A percentile compares a stretch with the other conserved stretches of the same genome.
These are phyloP conservation scores for Crypturellus undulatus DNA, from an alignment of 2,113 vertebrate species.

Conservation along the genomic window DNA sequence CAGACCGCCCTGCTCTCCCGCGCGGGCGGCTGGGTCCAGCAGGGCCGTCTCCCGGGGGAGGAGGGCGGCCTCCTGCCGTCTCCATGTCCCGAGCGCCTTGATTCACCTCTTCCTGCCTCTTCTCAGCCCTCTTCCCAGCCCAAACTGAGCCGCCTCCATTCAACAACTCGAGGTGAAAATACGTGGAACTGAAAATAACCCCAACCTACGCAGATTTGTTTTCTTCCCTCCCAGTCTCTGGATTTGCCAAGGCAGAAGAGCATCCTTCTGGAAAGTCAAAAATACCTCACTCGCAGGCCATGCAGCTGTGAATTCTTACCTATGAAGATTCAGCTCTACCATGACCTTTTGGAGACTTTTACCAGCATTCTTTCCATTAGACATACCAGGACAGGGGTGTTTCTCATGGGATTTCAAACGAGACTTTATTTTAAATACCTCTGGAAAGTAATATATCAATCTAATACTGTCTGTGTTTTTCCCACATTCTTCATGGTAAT, in stretches of 20 bases:
- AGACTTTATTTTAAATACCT: slow-evolving; percentile 43
- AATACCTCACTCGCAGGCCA: neutral
- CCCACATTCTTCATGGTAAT: slow-evolving; percentile 13
- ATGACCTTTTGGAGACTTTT: neutral
- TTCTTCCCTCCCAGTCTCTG: neutral
- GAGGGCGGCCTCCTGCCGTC: neutral
- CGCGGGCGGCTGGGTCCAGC: neutral
- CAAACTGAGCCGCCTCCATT: neutral
- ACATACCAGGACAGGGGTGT: neutral
- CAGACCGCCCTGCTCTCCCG: neutral
- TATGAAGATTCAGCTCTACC: neutral
- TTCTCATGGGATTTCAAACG: slow-evolving; percentile 7
- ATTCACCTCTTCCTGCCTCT: neutral
- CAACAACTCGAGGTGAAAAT: neutral
- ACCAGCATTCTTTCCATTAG: slow-evolving; percentile 6
- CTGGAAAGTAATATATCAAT: neutral
- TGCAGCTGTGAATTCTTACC: neutral
- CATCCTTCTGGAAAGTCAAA: neutral
- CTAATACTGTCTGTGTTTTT: slow-evolving; percentile 7
- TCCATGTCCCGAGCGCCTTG: neutral
- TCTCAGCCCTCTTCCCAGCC: neutral
- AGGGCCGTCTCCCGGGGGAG: neutral
- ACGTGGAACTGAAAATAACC: neutral
- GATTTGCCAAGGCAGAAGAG: neutral
- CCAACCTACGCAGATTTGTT: neutral